phyloP scores from a whole-genome alignment of 2,888 invertebrate genomes.

The Leucania comma region DNA sequence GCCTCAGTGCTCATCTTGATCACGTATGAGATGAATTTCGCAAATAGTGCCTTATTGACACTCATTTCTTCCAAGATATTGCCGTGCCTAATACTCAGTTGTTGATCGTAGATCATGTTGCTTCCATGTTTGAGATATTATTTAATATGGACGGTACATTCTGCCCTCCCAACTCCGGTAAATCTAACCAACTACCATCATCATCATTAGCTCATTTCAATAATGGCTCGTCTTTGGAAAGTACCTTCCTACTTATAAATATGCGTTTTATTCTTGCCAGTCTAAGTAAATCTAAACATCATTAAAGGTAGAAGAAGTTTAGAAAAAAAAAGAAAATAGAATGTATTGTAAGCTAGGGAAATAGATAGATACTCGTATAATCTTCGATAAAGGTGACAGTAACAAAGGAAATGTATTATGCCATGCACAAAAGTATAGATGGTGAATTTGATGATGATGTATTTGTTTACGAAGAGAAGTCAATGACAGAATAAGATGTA shows the following conservation, averaged over 20 bases:
- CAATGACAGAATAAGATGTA: not conserved
- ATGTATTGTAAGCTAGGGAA: not conserved
- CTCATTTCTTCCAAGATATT: constrained; percentile 9
- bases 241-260: constrained; percentile 2
- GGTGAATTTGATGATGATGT: not conserved
- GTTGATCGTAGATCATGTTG: not conserved
- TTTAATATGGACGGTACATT: not conserved
- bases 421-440: not conserved
- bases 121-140: not conserved
- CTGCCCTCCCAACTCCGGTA: constrained; percentile 6
- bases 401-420: not conserved
- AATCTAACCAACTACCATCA: not conserved
- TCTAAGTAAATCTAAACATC: not conserved
- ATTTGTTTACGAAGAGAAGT: not conserved
- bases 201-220: not conserved
- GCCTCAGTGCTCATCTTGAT: not conserved
- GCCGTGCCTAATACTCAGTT: not conserved
- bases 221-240: not conserved
- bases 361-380: not conserved
- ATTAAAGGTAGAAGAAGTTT: not conserved
- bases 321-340: constrained; percentile 1
- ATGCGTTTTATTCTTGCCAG: constrained; percentile 32
- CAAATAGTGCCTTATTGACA: not conserved
- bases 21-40: not conserved
- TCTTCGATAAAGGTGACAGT: not conserved